Evolutionary conservation across 1,140 invertebrate species (phyloP).

Genomic region (Ceratoteleas bidentatus): DNA sequence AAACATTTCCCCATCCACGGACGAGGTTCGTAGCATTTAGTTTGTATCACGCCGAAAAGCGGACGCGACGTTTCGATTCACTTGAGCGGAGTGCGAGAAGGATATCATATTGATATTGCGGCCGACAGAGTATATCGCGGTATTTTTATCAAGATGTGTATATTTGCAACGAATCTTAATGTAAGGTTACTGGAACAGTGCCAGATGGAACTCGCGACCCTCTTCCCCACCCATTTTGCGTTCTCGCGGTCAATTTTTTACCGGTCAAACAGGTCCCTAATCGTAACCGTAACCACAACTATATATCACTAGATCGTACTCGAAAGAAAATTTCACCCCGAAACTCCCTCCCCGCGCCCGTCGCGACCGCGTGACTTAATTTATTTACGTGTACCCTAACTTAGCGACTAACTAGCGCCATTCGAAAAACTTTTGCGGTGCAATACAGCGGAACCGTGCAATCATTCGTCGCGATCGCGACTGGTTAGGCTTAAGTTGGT

Average conservation of each 20-base stretch:
- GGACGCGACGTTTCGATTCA: slow-evolving; percentile 48
- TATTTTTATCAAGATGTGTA: slow-evolving; percentile 65
- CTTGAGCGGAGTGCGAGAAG: slow-evolving; percentile 47
- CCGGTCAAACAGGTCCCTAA: slow-evolving; percentile 31
- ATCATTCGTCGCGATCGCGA: slow-evolving; percentile 6
- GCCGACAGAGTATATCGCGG: slow-evolving; percentile 58
- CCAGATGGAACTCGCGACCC: slow-evolving; percentile 22
- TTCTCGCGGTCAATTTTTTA: slow-evolving; percentile 44
- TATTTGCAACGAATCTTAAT: slow-evolving; percentile 48
- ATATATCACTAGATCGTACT: slow-evolving; percentile 59
- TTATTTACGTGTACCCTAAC: slow-evolving; percentile 26
- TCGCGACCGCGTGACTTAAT: slow-evolving; percentile 16
- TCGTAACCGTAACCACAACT: slow-evolving; percentile 30
- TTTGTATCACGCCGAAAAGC: slow-evolving; percentile 41
- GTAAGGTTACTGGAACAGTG: slow-evolving; percentile 54
- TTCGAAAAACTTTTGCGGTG: slow-evolving; percentile 60
- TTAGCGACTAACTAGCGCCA: slow-evolving; percentile 26
- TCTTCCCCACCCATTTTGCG: slow-evolving; percentile 12
- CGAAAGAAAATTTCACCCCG: too few relatives aligned
- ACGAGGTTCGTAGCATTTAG: slow-evolving; percentile 50
- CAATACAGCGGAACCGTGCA: slow-evolving; percentile 32
- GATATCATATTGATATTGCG: slow-evolving; percentile 63
- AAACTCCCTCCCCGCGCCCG: too few relatives aligned
- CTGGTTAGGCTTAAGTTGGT: slow-evolving; percentile 31
- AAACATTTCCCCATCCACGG: slow-evolving; percentile 40